phyloP scores from a whole-genome alignment of 2,888 invertebrate species.

The Lobophora halterata region DNA sequence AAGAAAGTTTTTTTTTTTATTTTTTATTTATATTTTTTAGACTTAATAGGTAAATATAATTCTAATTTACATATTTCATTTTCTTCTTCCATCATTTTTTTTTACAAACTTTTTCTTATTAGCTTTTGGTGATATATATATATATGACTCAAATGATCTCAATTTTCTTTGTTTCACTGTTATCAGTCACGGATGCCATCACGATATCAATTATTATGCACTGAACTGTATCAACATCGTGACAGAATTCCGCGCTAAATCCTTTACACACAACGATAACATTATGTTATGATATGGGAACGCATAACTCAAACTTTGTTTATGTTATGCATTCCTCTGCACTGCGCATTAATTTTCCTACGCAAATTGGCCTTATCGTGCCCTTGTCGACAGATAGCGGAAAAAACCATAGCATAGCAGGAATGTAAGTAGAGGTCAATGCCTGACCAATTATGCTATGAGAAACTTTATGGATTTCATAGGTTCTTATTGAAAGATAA shows the following conservation, averaged over 20 bases:
- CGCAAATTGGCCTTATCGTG: conserved; percentile 12
- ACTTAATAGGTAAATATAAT: too few relatives aligned
- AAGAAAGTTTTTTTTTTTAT: conserved; percentile 1
- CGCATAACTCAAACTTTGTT: conserved; percentile 17
- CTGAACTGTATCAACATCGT: conserved; percentile 7
- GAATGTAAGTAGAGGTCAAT: neutral
- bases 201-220: conserved; percentile 4
- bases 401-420: too few relatives aligned
- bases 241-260: conserved; percentile 18
- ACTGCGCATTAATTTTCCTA: conserved; percentile 12
- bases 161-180: conserved; percentile 7
- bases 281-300: conserved; percentile 9
- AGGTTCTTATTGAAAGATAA: conserved; percentile 11
- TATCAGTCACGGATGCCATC: conserved; percentile 13
- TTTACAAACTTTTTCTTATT: too few relatives aligned
- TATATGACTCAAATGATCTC: conserved; percentile 3
- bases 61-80: too few relatives aligned
- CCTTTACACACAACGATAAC: conserved; percentile 21
- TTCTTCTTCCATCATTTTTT: too few relatives aligned
- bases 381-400: too few relatives aligned
- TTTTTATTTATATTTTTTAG: too few relatives aligned
- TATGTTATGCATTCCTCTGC: conserved; percentile 16
- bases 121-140: too few relatives aligned
- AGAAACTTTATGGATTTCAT: conserved; percentile 8
- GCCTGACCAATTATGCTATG: conserved; percentile 10